These are phyloP conservation scores for Aphodius granarius DNA, from an alignment of 2,888 invertebrate genomes.

Conservation along the genomic window DNA sequence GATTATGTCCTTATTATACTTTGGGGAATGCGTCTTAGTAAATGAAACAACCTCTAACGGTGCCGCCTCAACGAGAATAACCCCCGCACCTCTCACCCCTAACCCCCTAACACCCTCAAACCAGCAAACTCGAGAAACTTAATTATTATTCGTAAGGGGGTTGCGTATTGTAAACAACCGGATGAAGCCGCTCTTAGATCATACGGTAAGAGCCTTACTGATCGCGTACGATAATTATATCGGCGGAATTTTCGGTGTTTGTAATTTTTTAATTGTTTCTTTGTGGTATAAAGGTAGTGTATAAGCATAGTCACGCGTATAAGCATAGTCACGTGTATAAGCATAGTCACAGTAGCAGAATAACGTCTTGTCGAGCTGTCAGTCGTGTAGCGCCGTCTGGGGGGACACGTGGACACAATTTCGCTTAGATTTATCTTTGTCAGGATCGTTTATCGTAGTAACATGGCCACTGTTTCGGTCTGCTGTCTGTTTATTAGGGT, in stretches of 20 bases:
- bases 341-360: too few relatives aligned
- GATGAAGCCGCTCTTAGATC: background rate
- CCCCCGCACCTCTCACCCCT: too few relatives aligned
- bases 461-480: conserved; percentile 18
- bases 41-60: conserved; percentile 30
- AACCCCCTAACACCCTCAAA: too few relatives aligned
- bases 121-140: conserved; percentile 5
- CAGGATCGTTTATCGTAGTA: background rate
- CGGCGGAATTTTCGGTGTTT: background rate
- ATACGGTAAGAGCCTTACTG: background rate
- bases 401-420: background rate
- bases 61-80: background rate
- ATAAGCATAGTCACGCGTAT: too few relatives aligned
- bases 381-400: background rate
- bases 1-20: conserved; percentile 51
- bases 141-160: conserved; percentile 8
- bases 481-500: conserved; percentile 49
- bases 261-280: too few relatives aligned
- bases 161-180: conserved; percentile 6
- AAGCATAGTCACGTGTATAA: too few relatives aligned
- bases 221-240: background rate
- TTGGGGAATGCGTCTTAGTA: conserved; percentile 43
- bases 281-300: too few relatives aligned
- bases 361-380: too few relatives aligned
- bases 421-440: background rate